Evolutionary conservation across 2,888 invertebrate genomes (phyloP).

Genomic region (Erebia palarica): DNA sequence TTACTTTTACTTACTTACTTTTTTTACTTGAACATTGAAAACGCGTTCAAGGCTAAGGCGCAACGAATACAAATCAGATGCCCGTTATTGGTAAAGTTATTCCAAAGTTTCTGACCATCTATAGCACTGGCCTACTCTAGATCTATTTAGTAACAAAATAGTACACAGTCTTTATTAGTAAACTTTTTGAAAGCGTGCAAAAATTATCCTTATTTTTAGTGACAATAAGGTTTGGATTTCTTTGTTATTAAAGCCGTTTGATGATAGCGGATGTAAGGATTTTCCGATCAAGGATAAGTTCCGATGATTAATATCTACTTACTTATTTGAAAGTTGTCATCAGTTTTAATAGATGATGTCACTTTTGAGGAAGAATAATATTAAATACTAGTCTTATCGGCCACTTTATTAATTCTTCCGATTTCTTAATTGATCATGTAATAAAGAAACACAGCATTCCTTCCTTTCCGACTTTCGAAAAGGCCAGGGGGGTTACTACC

Average conservation of each 20-base stretch:
- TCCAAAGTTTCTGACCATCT: constrained; percentile 29
- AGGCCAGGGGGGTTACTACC: no score
- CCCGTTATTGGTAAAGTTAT: constrained; percentile 37
- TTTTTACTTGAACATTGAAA: constrained; percentile 36
- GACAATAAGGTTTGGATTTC: background rate
- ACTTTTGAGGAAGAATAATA: background rate
- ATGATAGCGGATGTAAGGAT: constrained; percentile 3
- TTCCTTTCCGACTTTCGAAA: no score
- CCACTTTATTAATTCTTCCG: no score
- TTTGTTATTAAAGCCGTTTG: background rate
- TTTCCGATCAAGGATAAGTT: background rate
- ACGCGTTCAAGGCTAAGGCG: constrained; percentile 42
- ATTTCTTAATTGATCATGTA: no score
- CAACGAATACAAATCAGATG: constrained; percentile 45
- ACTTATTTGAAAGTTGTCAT: constrained; percentile 10
- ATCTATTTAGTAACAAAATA: constrained; percentile 14
- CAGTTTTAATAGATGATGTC: background rate
- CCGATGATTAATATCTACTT: constrained; percentile 17
- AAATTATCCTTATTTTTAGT: background rate
- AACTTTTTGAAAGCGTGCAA: background rate
- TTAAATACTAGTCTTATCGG: background rate
- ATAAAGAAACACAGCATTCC: no score
- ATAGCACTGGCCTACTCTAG: constrained; percentile 36
- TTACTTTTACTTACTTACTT: no score
- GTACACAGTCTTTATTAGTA: constrained; percentile 4